Base-by-base conservation (phyloP, 1,140 invertebrate species). In the Achatina immaculata region DNA sequence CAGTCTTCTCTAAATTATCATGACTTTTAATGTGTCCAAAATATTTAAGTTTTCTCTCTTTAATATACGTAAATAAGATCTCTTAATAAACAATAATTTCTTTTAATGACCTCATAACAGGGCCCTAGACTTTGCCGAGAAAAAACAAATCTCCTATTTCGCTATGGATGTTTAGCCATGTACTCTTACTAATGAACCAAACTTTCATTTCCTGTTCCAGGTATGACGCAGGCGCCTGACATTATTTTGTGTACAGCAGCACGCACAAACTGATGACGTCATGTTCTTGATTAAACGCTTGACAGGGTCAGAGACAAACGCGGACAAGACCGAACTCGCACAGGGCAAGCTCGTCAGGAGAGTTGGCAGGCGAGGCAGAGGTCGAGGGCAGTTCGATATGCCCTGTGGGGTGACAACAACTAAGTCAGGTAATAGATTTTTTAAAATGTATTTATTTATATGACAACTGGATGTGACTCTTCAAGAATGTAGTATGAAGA, bases 331-430 rank as follows among this genome's bases (percentile, higher is more conserved):
- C 21, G 84, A 85, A 43, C 58, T 75, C 21, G 82, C 83, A 7
- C 82, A 83, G 55, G 81, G 80, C 11, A 88, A 88, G 78, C 86
- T 88, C 9, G 51, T 86, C 34, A 73, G 82, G 38, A 86, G 82
- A 80, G 79, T 86, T 43, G 87, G 87, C 24, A 82, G 83, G 69
- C 82, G 83, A 58, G 89, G 89, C 6, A 78, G 82, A 71, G 84
- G 85, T 14, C 88, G 86, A 73, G 85, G 85, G 0, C 84, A 87
- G 36, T 89, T 90, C 73, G 86, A 88, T 31, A 89, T 86, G 84
- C 88, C 88, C 2, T 87, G 86, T 72, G 89, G 89, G 14, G 82
- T 90, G 36, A 84, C 87, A 7, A 83, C 88, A 0, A 87, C 89
- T 19, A 87, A 87, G 74, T 80, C 88, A 84, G 89, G 89, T 90